Conservation (phyloP, 2,797 vertebrate genomes). For the Brotula barbata region DNA sequence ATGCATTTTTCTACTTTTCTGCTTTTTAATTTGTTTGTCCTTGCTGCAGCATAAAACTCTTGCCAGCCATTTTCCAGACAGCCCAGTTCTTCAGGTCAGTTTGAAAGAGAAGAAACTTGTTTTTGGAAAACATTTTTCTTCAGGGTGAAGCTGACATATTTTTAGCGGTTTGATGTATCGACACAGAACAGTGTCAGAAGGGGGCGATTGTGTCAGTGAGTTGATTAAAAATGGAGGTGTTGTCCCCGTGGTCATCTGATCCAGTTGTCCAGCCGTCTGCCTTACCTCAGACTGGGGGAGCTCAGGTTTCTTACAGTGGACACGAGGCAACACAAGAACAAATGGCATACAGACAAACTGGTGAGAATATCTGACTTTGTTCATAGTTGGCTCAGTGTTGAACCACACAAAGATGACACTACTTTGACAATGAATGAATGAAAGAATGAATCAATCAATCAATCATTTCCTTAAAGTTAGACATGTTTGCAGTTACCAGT, state of each 20-base stretch:
- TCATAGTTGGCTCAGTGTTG: constrained; percentile 12
- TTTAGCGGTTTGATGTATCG: background rate
- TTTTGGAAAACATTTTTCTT: background rate
- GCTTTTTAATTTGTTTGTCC: too few species aligned
- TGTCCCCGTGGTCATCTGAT: constrained; percentile 61
- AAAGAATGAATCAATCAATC: too few species aligned
- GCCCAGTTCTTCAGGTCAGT: background rate
- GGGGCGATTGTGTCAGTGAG: constrained; percentile 41
- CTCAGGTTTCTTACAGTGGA: constrained; percentile 58
- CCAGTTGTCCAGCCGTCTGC: constrained; percentile 49
- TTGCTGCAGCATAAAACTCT: background rate
- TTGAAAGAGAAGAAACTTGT: background rate
- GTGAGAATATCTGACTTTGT: too few species aligned
- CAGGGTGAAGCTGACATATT: background rate
- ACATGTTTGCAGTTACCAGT: background rate
- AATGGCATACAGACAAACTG: too few species aligned
- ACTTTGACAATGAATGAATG: too few species aligned
- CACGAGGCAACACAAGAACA: too few species aligned
- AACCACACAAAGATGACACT: too few species aligned
- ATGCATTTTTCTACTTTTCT: background rate
- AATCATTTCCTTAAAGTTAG: too few species aligned
- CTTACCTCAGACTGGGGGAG: constrained; percentile 67
- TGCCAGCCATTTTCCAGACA: background rate
- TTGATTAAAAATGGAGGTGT: constrained; percentile 67
- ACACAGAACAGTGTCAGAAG: background rate